phyloP scores from a whole-genome alignment of 2,888 invertebrate genomes.

The Uloborus plumipes region DNA sequence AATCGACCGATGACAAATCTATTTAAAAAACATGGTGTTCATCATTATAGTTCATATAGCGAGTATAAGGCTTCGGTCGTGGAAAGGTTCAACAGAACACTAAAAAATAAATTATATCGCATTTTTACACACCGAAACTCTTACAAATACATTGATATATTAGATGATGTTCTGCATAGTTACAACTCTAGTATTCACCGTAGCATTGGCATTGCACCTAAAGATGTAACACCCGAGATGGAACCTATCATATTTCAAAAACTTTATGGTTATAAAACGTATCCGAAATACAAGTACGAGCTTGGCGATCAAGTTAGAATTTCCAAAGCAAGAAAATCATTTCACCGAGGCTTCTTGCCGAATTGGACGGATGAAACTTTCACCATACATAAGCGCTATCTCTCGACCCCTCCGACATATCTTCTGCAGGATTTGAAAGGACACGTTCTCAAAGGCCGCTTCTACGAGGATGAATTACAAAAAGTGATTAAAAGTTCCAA shows the following conservation, averaged over 20 bases:
- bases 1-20: background rate
- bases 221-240: constrained; percentile 1
- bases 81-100: constrained; percentile 69
- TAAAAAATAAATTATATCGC: constrained; percentile 67
- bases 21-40: background rate
- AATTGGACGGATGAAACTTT: constrained; percentile 40
- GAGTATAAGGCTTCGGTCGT: constrained; percentile 68
- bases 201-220: constrained; percentile 14
- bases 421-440: constrained; percentile 17
- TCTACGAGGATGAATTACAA: constrained; percentile 43
- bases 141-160: constrained; percentile 32
- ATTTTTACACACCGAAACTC: constrained; percentile 34
- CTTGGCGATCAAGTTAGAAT: constrained; percentile 26
- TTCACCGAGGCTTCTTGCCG: constrained; percentile 44
- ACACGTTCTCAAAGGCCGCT: constrained; percentile 7
- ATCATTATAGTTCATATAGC: constrained; percentile 60
- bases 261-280: constrained; percentile 10
- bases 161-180: constrained; percentile 30
- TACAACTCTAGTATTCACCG: constrained; percentile 48
- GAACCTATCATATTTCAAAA: constrained; percentile 31
- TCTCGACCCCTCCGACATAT: constrained; percentile 14
- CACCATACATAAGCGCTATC: constrained; percentile 5
- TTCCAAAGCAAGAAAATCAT: constrained; percentile 17
- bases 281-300: constrained; percentile 2
- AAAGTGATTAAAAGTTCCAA: constrained; percentile 9